Percentiles rank a stretch among this genome's conserved stretches.
Evolutionary conservation across 2,888 invertebrate genomes (phyloP).

Genomic region (Keiferia lycopersicella): DNA sequence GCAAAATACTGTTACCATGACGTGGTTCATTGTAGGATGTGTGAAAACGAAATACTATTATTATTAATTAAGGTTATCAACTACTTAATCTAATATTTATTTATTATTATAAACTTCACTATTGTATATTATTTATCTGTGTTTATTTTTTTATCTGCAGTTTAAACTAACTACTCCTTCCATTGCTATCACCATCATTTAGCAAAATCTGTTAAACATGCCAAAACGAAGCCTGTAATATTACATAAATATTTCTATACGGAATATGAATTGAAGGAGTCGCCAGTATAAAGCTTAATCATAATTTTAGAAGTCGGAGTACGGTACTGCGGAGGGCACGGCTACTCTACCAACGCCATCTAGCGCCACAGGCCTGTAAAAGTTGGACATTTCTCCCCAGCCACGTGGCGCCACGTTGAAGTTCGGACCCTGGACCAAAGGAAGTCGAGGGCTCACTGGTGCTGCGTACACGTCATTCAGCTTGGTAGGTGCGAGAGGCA

Average conservation of each 20-base stretch:
- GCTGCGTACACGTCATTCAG: slow-evolving; percentile 74
- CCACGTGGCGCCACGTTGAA: slow-evolving; percentile 93
- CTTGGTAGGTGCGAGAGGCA: slow-evolving; percentile 72
- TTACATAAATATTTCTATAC: not conserved
- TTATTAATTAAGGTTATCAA: too few relatives aligned
- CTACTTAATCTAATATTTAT: too few relatives aligned
- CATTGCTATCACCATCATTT: too few relatives aligned
- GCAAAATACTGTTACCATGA: too few relatives aligned
- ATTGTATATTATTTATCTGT: too few relatives aligned
- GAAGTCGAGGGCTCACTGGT: slow-evolving; percentile 66
- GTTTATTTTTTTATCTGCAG: too few relatives aligned
- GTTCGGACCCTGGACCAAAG: slow-evolving; percentile 79
- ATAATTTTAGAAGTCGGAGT: slow-evolving; percentile 78
- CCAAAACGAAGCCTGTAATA: too few relatives aligned
- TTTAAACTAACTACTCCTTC: too few relatives aligned
- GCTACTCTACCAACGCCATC: slow-evolving; percentile 73
- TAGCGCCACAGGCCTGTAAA: slow-evolving; percentile 88
- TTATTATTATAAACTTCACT: too few relatives aligned
- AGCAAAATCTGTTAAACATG: too few relatives aligned
- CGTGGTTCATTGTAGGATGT: too few relatives aligned
- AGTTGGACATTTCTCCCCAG: slow-evolving; percentile 86
- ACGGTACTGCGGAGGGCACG: slow-evolving; percentile 56
- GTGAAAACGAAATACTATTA: too few relatives aligned
- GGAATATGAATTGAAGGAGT: not conserved
- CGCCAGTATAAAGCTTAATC: slow-evolving; percentile 2